phyloP scores from a whole-genome alignment of 1,140 invertebrate genomes.

The Kradibia gibbosae region DNA sequence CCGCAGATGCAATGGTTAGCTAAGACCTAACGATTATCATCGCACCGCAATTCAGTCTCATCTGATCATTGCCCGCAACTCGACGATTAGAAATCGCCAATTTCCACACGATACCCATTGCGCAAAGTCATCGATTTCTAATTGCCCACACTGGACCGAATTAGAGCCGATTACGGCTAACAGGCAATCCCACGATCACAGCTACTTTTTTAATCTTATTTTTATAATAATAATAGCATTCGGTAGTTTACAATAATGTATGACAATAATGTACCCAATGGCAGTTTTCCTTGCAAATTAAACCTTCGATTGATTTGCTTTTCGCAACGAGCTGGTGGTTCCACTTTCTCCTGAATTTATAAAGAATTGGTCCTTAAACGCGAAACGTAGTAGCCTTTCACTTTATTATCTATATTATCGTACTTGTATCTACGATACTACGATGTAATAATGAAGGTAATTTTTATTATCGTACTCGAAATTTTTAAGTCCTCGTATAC shows the following conservation, averaged over 20 bases:
- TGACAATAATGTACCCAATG: no score
- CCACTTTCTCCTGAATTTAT: not conserved
- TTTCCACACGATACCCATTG: slow-evolving; percentile 8
- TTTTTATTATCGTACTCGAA: slow-evolving; percentile 15
- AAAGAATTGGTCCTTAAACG: no score
- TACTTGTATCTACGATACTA: no score
- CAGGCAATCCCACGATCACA: not conserved
- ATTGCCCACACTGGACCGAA: not conserved
- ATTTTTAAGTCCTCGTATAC: not conserved
- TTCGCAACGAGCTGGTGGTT: not conserved
- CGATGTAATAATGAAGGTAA: not conserved
- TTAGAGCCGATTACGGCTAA: not conserved
- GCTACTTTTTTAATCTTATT: no score
- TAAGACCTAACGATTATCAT: no score
- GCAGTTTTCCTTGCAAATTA: no score
- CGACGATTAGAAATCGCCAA: slow-evolving; percentile 1
- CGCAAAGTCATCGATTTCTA: slow-evolving; percentile 43
- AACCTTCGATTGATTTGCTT: no score
- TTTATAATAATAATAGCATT: no score
- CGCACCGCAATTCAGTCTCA: no score
- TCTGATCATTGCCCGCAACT: not conserved
- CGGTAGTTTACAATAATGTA: no score
- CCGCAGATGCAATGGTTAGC: no score
- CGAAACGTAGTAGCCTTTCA: not conserved
- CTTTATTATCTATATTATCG: no score